A percentile compares a stretch with the other conserved stretches of the same genome.
Conservation (phyloP, 2,888 invertebrate genomes). For the Agonum fuliginosum region DNA sequence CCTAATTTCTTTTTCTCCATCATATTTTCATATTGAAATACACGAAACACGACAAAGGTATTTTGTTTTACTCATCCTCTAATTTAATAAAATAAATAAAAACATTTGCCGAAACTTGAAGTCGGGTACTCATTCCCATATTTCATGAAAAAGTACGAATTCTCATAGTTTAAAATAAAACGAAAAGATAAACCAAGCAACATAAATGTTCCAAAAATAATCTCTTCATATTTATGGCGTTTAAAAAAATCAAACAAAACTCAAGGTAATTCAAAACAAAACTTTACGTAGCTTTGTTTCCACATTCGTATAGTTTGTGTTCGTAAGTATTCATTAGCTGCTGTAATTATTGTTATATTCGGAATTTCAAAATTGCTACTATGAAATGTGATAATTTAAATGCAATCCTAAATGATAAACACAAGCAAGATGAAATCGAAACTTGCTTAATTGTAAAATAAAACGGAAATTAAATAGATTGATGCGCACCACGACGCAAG, state of each 20-base stretch:
- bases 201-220: no score
- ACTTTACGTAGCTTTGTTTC: not conserved
- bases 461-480: constrained; percentile 35
- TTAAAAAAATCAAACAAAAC: no score
- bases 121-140: no score
- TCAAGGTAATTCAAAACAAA: constrained; percentile 1
- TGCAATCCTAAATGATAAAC: constrained; percentile 1
- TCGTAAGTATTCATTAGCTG: not conserved
- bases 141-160: no score
- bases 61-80: no score
- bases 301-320: not conserved
- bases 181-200: not conserved
- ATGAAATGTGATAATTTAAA: not conserved
- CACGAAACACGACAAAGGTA: no score
- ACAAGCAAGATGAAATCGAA: not conserved
- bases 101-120: no score
- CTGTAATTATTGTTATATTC: constrained; percentile 10
- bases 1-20: no score
- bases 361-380: not conserved
- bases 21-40: no score
- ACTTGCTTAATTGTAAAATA: not conserved
- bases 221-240: no score
- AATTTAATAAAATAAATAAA: no score
- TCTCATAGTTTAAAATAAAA: not conserved
- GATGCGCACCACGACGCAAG: not conserved